Base-by-base conservation (phyloP, 2,113 vertebrate species). In the Ailuropoda melanoleuca region DNA sequence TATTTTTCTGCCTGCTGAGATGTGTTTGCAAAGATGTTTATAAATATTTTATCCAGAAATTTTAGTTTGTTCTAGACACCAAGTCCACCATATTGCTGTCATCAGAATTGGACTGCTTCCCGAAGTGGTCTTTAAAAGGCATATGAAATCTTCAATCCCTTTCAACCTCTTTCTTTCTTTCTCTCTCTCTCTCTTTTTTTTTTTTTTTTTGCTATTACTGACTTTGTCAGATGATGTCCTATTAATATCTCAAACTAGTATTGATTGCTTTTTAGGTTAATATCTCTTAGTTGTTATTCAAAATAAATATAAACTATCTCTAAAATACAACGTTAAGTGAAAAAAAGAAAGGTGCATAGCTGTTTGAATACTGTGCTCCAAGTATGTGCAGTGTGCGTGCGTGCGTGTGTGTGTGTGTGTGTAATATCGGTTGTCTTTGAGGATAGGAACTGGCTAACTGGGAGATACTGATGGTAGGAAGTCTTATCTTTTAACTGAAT, bases 11-110 rank as follows among this genome's bases (percentile, higher is more conserved):
- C 50, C 19, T 48, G 26, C 29, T 77, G 62, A 95, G 68, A 80
- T 37, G 10, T 80, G 23, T 60, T 85, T 89, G 23, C 19, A 92
- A 92, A 89, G 78, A 75, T 86, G 34, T 87, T 93, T 90, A 13
- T 86, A 93, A 95, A 95, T 66, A 92, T 66, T 75, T 96, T 78
- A 68, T 78, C 34, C 15, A 82, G 43, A 83, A 66, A 92, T 34
- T 72, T 19, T 50, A 74, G 43, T 13, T 95, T 91, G 84, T 80
- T 60, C 21, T 78, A 75, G 29, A 93, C 31, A 62, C 18, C 8
- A 5, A 68, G 58, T 55, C 26, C 31, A 88, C 18, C 24, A 68
- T 53, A 66, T 60, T 89, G 48, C 29, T 88, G 18, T 58, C 88
- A 85, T 92, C 43, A 90, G 53, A 82, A 95, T 1, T 96, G 72